Conservation (phyloP, 2,888 invertebrate species). For the Pyrrhosoma nymphula region DNA sequence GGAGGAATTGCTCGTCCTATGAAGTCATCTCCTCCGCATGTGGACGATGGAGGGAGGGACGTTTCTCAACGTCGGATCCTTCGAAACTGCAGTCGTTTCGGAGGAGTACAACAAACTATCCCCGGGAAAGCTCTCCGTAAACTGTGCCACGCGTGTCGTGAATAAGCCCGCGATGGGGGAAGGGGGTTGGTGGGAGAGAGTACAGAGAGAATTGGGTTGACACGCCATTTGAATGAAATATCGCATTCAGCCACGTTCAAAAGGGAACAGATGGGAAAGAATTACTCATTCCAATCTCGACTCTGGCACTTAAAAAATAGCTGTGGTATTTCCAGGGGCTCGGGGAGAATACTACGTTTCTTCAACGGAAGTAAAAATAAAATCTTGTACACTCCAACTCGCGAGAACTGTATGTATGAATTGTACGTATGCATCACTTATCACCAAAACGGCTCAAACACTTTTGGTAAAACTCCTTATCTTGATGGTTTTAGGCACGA, state of each 20-base stretch:
- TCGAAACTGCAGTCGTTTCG: slow-evolving; percentile 27
- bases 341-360: neutral
- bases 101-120: slow-evolving; percentile 22
- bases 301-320: neutral
- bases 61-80: neutral
- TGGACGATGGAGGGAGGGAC: neutral
- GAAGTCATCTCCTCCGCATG: neutral
- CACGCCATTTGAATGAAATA: slow-evolving; percentile 22
- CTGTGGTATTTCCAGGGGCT: neutral
- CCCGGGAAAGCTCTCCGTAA: neutral
- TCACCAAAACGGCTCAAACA: too few relatives aligned
- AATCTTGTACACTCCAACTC: neutral
- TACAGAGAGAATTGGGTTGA: slow-evolving; percentile 2
- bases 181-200: too few relatives aligned
- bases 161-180: neutral
- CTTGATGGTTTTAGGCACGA: too few relatives aligned
- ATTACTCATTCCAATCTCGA: slow-evolving; percentile 39
- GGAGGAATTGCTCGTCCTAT: neutral
- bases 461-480: too few relatives aligned
- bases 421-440: too few relatives aligned
- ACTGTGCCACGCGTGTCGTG: slow-evolving; percentile 23
- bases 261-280: slow-evolving; percentile 13
- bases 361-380: neutral
- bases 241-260: neutral
- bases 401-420: too few relatives aligned